Conservation (phyloP, 1,140 invertebrate species). For the Frieseomelitta varia region DNA sequence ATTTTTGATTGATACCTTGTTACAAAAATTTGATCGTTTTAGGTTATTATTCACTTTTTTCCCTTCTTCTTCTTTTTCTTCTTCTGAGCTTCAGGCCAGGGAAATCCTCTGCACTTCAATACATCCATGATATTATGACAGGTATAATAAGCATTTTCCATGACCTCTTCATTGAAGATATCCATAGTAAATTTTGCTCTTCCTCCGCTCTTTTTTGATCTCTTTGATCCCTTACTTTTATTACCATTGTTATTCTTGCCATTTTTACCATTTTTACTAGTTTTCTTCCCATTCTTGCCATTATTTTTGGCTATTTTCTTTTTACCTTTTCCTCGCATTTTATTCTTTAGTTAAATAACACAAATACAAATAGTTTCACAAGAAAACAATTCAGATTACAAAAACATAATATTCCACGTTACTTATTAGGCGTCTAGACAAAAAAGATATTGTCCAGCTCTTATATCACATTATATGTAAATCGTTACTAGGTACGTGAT, state of each 20-base stretch:
- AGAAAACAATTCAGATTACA: neutral
- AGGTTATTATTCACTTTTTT: constrained; percentile 79
- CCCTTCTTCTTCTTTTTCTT: constrained; percentile 88
- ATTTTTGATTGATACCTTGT: constrained; percentile 14
- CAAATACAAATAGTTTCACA: neutral
- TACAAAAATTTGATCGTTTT: neutral
- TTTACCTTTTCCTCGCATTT: constrained; percentile 58
- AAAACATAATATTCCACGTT: too few relatives aligned
- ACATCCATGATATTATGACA: constrained; percentile 94
- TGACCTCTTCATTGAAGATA: constrained; percentile 92
- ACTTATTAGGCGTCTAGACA: neutral
- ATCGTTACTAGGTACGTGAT: neutral
- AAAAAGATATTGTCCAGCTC: neutral
- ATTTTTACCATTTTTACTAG: constrained; percentile 82
- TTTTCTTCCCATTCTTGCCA: constrained; percentile 67
- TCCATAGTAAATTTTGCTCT: constrained; percentile 87
- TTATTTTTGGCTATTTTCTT: constrained; percentile 59
- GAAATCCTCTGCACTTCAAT: constrained; percentile 89
- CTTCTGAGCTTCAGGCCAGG: constrained; percentile 91
- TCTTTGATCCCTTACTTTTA: constrained; percentile 81
- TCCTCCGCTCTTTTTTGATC: constrained; percentile 83
- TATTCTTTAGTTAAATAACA: neutral
- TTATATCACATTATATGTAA: constrained; percentile 14
- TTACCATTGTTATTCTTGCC: constrained; percentile 78
- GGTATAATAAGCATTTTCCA: constrained; percentile 94